phyloP scores from a whole-genome alignment of 2,797 vertebrate species.

The Neoniphon sammara region DNA sequence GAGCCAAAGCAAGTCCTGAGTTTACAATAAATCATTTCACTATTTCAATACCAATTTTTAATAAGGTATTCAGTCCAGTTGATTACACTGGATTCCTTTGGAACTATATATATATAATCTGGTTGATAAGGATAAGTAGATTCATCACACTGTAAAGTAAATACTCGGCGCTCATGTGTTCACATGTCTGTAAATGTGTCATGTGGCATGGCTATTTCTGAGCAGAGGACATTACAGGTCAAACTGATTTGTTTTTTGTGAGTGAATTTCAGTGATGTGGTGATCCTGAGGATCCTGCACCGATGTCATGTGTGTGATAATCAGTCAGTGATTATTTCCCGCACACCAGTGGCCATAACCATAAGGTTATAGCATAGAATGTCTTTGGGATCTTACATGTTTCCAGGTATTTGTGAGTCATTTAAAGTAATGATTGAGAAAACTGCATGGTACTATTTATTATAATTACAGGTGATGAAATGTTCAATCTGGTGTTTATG shows the following conservation, averaged over 20 bases:
- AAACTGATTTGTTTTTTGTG: neutral
- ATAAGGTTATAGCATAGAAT: too few relatives aligned
- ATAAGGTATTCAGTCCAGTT: neutral
- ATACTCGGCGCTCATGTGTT: neutral
- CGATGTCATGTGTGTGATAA: neutral
- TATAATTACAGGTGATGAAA: too few relatives aligned
- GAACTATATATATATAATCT: too few relatives aligned
- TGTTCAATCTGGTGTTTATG: too few relatives aligned
- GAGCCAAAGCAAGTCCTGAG: conserved; percentile 17
- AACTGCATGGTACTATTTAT: neutral
- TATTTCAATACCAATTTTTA: neutral
- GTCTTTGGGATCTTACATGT: too few relatives aligned
- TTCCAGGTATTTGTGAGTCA: neutral
- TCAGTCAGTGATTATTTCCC: too few relatives aligned
- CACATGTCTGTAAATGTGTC: neutral
- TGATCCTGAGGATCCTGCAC: neutral
- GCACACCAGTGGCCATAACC: too few relatives aligned
- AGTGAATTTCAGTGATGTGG: neutral
- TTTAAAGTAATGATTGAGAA: neutral
- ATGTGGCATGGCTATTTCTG: neutral
- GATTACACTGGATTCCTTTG: neutral
- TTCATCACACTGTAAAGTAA: neutral
- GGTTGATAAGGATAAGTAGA: too few relatives aligned
- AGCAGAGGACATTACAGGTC: neutral
- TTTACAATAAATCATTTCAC: conserved; percentile 2